Evolutionary conservation across 2,797 vertebrate genomes (phyloP).

Genomic region (Phataginus tetradactyla): DNA sequence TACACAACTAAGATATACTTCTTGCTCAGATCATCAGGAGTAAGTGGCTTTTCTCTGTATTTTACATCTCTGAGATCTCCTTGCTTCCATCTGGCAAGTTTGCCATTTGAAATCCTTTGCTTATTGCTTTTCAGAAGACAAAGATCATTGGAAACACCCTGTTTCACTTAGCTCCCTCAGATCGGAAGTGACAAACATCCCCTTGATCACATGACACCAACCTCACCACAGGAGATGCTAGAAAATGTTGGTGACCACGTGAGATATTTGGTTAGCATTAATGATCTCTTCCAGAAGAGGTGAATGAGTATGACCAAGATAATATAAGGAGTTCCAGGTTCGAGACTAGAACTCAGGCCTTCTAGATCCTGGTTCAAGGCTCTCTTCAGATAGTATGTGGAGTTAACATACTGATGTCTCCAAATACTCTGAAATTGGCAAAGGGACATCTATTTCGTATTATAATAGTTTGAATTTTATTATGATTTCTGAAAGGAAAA

Average conservation of each 20-base stretch:
- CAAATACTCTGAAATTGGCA: neutral
- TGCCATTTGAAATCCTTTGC: neutral
- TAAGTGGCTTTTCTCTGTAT: neutral
- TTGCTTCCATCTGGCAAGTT: neutral
- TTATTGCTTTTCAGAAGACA: neutral
- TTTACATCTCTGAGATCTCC: neutral
- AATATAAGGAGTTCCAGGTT: neutral
- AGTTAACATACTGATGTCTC: neutral
- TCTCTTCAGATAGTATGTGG: neutral
- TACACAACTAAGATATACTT: neutral
- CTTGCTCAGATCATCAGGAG: neutral
- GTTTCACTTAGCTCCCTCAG: neutral
- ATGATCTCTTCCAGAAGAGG: neutral
- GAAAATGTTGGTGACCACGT: neutral
- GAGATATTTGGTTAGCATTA: neutral
- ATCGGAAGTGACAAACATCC: neutral
- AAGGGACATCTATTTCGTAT: neutral
- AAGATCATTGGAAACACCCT: neutral
- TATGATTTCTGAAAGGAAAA: slow-evolving; percentile 33
- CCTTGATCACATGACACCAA: neutral
- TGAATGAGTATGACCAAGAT: neutral
- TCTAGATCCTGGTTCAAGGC: neutral
- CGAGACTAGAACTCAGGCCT: neutral
- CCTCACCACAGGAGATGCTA: neutral
- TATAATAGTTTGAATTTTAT: neutral